Evolutionary conservation across 2,888 invertebrate genomes (phyloP).

Genomic region (Monopis laevigella): DNA sequence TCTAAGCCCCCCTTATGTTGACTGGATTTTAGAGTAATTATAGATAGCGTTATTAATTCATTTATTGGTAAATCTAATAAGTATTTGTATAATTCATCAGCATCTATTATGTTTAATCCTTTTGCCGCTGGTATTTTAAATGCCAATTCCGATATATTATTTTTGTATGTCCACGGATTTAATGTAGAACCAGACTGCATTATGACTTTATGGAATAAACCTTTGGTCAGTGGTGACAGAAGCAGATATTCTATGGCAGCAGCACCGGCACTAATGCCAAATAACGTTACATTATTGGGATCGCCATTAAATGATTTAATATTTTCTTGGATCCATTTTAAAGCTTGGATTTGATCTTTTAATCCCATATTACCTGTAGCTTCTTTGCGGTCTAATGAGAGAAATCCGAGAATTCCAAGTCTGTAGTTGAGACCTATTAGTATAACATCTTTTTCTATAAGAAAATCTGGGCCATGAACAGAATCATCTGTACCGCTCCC

Average conservation of each 20-base stretch:
- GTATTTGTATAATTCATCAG: slow-evolving; percentile 33
- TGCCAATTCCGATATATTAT: slow-evolving; percentile 33
- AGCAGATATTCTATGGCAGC: slow-evolving; percentile 52
- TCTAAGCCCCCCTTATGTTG: slow-evolving; percentile 37
- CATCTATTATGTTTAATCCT: slow-evolving; percentile 27
- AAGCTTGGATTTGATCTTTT: slow-evolving; percentile 59
- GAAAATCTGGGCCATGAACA: slow-evolving; percentile 47
- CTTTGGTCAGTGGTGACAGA: slow-evolving; percentile 48
- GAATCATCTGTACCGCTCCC: slow-evolving; percentile 48
- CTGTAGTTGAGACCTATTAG: slow-evolving; percentile 53
- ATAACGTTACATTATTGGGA: slow-evolving; percentile 54
- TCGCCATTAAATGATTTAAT: slow-evolving; percentile 57
- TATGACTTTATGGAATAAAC: slow-evolving; percentile 62
- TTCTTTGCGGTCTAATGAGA: slow-evolving; percentile 43
- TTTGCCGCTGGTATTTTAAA: slow-evolving; percentile 33
- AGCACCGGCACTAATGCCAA: slow-evolving; percentile 63
- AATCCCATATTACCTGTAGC: slow-evolving; percentile 60
- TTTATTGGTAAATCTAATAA: slow-evolving; percentile 35
- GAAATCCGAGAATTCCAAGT: slow-evolving; percentile 52
- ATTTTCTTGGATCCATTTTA: slow-evolving; percentile 61
- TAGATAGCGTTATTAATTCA: slow-evolving; percentile 37
- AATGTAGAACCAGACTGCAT: slow-evolving; percentile 63
- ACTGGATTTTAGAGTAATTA: slow-evolving; percentile 28
- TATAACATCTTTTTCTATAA: slow-evolving; percentile 48
- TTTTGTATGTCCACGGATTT: slow-evolving; percentile 52